phyloP scores from a whole-genome alignment of 2,797 vertebrate genomes.

The Malurus leucopterus region DNA sequence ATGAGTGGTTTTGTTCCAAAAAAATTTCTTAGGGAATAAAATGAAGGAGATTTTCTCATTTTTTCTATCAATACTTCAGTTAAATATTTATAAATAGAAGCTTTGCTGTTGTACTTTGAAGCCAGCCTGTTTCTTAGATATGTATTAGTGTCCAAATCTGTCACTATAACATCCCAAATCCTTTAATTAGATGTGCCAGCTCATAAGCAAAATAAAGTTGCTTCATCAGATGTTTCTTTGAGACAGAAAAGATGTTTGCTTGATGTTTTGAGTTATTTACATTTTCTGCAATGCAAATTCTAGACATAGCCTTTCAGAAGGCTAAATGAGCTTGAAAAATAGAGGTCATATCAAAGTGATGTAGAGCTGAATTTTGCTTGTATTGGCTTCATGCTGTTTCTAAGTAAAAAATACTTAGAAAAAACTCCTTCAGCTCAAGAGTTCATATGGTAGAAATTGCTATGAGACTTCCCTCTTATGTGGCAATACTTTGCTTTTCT shows the following conservation, averaged over 20 bases:
- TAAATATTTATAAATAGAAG: constrained; percentile 37
- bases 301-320: not conserved
- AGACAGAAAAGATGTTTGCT: not conserved
- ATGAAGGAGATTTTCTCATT: not conserved
- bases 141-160: not conserved
- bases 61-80: not conserved
- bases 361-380: not conserved
- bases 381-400: not conserved
- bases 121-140: constrained; percentile 13
- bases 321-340: constrained; percentile 13
- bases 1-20: not conserved
- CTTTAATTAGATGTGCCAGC: not conserved
- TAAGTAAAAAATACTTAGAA: not conserved
- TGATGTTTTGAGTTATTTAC: not conserved
- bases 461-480: not conserved
- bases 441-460: not conserved
- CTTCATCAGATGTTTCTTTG: not conserved
- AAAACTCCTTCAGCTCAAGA: not conserved
- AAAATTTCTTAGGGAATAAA: not conserved
- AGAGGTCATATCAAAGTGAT: not conserved
- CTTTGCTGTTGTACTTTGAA: constrained; percentile 18
- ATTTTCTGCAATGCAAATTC: constrained; percentile 15
- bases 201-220: constrained; percentile 3
- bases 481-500: not conserved
- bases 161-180: not conserved